A percentile compares a stretch with the other conserved stretches of the same genome.
phyloP scores from a whole-genome alignment of 2,797 vertebrate species.

The Psittacula echo region DNA sequence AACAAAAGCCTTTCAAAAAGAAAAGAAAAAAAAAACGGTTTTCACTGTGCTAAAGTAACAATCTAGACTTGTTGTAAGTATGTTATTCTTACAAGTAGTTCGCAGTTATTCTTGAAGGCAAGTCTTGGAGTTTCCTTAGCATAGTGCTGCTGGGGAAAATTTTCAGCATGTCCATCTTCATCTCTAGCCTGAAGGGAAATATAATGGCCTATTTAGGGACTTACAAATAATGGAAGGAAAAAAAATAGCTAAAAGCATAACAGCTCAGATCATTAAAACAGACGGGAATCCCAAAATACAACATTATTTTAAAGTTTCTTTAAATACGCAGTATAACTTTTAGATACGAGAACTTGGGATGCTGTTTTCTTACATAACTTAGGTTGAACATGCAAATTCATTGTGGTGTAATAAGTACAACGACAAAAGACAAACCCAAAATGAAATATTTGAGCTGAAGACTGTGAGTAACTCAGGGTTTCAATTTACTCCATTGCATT shows the following conservation, averaged over 20 bases:
- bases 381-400: slow-evolving; percentile 78
- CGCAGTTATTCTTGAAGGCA: slow-evolving; percentile 99
- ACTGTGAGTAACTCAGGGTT: slow-evolving; percentile 65
- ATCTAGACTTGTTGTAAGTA: slow-evolving; percentile 92
- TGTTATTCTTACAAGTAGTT: slow-evolving; percentile 99
- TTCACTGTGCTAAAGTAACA: slow-evolving; percentile 88
- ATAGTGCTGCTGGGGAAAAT: slow-evolving; percentile 98
- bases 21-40: slow-evolving; percentile 63
- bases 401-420: slow-evolving; percentile 69
- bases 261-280: slow-evolving; percentile 84
- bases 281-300: slow-evolving; percentile 83
- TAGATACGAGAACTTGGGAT: slow-evolving; percentile 77
- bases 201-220: slow-evolving; percentile 99
- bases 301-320: slow-evolving; percentile 80
- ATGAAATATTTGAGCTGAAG: slow-evolving; percentile 68
- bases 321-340: slow-evolving; percentile 81
- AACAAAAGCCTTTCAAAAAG: slow-evolving; percentile 78
- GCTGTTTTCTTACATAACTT: slow-evolving; percentile 73
- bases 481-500: slow-evolving; percentile 63
- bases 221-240: slow-evolving; percentile 90
- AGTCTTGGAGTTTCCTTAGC: slow-evolving; percentile 99
- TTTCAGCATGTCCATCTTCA: slow-evolving; percentile 98
- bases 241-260: slow-evolving; percentile 84
- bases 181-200: slow-evolving; percentile 99
- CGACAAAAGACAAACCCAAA: slow-evolving; percentile 73